A percentile compares a stretch with the other conserved stretches of the same genome.
Evolutionary conservation across 53 echinoderm and acorn worm genomes (phyloP).

Genomic region (Glandiceps talaboti): DNA sequence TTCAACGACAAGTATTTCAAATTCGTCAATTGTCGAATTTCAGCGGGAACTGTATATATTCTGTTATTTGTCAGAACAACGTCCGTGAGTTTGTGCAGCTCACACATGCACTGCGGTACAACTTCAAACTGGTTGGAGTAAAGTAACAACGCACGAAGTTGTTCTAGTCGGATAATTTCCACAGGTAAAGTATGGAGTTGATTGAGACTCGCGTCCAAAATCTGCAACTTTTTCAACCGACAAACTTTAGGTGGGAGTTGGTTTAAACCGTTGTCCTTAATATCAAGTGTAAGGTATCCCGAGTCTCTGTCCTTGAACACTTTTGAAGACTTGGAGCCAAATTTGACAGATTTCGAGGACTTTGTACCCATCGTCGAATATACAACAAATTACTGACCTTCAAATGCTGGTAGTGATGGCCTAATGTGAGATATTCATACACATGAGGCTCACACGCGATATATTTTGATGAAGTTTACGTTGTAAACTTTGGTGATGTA

Average conservation of each 20-base stretch:
- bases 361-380: background rate
- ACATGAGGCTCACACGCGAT: too few species aligned
- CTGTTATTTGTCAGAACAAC: background rate
- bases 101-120: background rate
- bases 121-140: background rate
- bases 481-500: too few species aligned
- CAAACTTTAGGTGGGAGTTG: background rate
- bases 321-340: background rate
- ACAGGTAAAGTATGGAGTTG: background rate
- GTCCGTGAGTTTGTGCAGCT: background rate
- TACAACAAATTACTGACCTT: too few species aligned
- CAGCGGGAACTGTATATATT: background rate
- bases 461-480: too few species aligned
- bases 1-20: background rate
- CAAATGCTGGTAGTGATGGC: too few species aligned
- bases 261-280: background rate
- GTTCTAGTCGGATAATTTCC: background rate
- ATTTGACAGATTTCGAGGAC: background rate
- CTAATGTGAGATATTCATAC: too few species aligned
- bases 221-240: background rate
- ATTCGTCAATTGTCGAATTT: background rate
- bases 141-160: background rate
- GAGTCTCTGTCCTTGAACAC: background rate
- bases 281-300: background rate
- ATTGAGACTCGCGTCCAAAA: background rate